Evolutionary conservation across 2,113 vertebrate species (phyloP).

Genomic region (Dromiciops gliroides): DNA sequence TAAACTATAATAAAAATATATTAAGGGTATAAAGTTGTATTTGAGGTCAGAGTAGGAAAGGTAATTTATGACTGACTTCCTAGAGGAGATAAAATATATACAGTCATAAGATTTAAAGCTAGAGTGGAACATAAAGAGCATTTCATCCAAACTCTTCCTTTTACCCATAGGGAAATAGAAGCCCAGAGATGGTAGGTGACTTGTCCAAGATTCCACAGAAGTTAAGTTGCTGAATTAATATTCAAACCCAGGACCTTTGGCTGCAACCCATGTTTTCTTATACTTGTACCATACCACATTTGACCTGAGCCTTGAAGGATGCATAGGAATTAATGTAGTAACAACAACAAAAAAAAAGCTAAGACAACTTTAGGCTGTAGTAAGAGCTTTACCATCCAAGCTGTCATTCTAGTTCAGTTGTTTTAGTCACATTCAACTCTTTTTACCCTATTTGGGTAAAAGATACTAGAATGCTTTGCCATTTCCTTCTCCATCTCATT

Average conservation of each 20-base stretch:
- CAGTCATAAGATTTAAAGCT: not conserved
- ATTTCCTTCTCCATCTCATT: too few relatives aligned
- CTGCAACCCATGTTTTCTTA: not conserved
- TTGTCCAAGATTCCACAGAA: not conserved
- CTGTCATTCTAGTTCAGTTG: too few relatives aligned
- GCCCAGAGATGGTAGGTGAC: not conserved
- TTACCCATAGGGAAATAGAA: not conserved
- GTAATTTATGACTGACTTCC: too few relatives aligned
- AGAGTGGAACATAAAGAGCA: not conserved
- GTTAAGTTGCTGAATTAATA: too few relatives aligned
- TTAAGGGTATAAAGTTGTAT: not conserved
- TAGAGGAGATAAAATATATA: not conserved
- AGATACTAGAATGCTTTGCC: too few relatives aligned
- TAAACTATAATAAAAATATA: not conserved
- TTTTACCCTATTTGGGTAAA: too few relatives aligned
- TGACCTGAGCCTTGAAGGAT: not conserved
- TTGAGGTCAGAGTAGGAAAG: too few relatives aligned
- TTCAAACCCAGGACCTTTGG: not conserved
- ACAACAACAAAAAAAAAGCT: not conserved
- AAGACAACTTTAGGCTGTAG: not conserved
- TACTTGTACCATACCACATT: not conserved
- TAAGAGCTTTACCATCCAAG: not conserved
- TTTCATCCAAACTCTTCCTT: not conserved
- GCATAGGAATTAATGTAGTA: too few relatives aligned
- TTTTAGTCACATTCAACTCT: too few relatives aligned